Evolutionary conservation across 1,140 invertebrate genomes (phyloP).

Genomic region (Trachymyrmex septentrionalis): DNA sequence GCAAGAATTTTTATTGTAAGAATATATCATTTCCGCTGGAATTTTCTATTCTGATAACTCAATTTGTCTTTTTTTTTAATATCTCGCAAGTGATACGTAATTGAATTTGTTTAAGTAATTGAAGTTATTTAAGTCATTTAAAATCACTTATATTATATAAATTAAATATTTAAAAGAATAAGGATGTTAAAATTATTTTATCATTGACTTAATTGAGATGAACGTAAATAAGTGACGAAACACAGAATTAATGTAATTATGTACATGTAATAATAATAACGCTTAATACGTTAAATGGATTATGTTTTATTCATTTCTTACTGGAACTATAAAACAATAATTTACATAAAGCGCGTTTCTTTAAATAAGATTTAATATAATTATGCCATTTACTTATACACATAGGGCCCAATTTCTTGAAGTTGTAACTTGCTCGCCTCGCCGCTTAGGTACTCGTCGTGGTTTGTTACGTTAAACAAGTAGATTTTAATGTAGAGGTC

Average conservation of each 20-base stretch:
- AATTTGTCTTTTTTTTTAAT: background rate
- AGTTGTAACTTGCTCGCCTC: slow-evolving; percentile 91
- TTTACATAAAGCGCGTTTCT: background rate
- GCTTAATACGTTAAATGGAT: background rate
- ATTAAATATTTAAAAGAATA: background rate
- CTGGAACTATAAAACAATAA: background rate
- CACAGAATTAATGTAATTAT: background rate
- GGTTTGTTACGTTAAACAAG: slow-evolving; percentile 96
- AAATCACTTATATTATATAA: background rate
- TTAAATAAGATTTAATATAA: background rate
- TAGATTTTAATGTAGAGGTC: slow-evolving; percentile 94
- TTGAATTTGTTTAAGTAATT: background rate
- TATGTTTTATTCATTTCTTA: background rate
- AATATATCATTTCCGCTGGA: slow-evolving; percentile 4
- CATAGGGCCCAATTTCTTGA: slow-evolving; percentile 95
- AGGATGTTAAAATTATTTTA: background rate
- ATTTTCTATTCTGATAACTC: background rate
- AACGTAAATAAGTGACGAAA: background rate
- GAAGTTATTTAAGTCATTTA: background rate
- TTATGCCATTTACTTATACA: slow-evolving; percentile 92
- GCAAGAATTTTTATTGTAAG: background rate
- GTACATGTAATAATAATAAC: background rate
- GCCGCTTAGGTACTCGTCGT: slow-evolving; percentile 91
- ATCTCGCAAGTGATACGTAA: background rate
- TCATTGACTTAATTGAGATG: background rate